Base-by-base conservation (phyloP, 2,888 invertebrate species). In the Platypus cylindrus region DNA sequence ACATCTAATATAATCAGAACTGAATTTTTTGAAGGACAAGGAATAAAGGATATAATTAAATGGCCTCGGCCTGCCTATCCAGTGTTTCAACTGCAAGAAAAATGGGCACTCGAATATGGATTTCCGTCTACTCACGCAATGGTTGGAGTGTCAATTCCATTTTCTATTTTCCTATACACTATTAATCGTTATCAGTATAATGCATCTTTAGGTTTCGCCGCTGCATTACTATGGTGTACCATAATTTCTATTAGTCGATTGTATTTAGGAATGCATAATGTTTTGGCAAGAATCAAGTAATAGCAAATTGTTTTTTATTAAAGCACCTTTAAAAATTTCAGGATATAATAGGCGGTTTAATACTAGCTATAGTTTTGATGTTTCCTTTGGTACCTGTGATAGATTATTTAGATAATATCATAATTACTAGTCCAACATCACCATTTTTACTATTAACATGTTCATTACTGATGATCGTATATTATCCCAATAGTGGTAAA, bases 61-160 rank as follows among this genome's bases (percentile, higher is more conserved):
- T 84, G 84, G 84, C 86, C 89, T 2, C 69, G 93, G 41, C 91
- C 93, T 0, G 72, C 79, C 0, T 83, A 81, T 32, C 90, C 91
- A 1, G 89, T 84, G 0, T 70, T 80, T 41, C 74, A 83, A 48
- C 60, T 93, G 26, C 90, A 91, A 57, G 72, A 73, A 28, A 85
- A 89, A 63, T 93, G 90, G 84, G 78, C 82, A 2, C 63, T 84
- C 47, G 93, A 93, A 56, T 91, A 89, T 65, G 91, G 91, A 9
- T 89, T 93, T 86, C 91, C 93, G 2, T 91, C 90, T 9, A 91
- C 91, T 1, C 91, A 91, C 62, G 89, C 90, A 5, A 87, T 90
- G 84, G 83, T 87, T 23, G 86, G 82, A 1, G 73, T 86, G 11
- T 81, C 84, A 1, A 82, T 91, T 49, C 91, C 91, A 23, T 85